These are phyloP conservation scores for Heliconius sara DNA, from an alignment of 2,888 invertebrate species.

Conservation along the genomic window DNA sequence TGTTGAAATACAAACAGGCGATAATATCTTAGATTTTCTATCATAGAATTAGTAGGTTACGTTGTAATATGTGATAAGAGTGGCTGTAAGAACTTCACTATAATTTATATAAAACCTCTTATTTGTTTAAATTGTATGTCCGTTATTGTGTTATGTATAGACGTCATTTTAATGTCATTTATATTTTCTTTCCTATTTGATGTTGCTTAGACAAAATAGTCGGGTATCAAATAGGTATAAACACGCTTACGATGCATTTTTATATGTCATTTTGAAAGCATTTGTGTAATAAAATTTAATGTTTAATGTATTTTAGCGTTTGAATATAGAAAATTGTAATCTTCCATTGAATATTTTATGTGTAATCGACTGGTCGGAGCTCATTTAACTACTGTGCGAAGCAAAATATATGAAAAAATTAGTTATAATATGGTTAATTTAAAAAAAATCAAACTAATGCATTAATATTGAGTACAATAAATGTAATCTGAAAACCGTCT, in stretches of 20 bases:
- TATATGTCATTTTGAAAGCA: conserved; percentile 64
- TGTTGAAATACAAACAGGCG: conserved; percentile 74
- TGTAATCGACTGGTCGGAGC: conserved; percentile 31
- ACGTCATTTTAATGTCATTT: conserved; percentile 44
- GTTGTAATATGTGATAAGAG: conserved; percentile 83
- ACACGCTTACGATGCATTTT: conserved; percentile 66
- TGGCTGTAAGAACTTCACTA: conserved; percentile 78
- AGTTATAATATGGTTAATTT: not conserved
- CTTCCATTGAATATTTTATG: conserved; percentile 54
- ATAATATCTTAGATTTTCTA: conserved; percentile 82
- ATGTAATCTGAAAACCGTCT: conserved; percentile 20
- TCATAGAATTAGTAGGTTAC: conserved; percentile 76
- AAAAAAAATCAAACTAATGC: not conserved
- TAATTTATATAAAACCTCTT: conserved; percentile 55
- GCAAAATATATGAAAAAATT: not conserved
- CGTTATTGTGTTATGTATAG: conserved; percentile 45
- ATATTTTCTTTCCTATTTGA: conserved; percentile 49
- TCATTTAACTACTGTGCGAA: conserved; percentile 27
- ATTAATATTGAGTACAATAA: conserved; percentile 17
- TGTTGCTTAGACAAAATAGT: conserved; percentile 54
- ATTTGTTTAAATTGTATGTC: conserved; percentile 54
- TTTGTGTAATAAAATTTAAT: conserved; percentile 67
- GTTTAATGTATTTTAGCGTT: conserved; percentile 62
- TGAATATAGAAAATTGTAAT: conserved; percentile 61
- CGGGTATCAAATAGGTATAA: conserved; percentile 78